Evolutionary conservation across 2,797 vertebrate species (phyloP).

Genomic region (Graptemys geographica): DNA sequence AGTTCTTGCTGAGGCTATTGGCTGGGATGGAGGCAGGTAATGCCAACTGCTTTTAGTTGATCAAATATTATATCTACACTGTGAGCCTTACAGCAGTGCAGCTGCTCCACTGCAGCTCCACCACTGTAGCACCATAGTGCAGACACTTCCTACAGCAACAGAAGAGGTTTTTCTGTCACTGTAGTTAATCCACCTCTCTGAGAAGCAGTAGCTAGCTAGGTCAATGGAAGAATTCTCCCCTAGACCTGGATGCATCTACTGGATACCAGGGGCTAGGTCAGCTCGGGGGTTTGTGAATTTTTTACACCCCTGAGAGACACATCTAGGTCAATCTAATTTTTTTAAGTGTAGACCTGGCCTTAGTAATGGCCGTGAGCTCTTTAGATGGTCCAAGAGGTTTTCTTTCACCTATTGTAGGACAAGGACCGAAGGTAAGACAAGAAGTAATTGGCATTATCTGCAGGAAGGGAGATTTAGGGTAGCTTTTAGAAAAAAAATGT

Average conservation of each 20-base stretch:
- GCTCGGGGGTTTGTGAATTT: no score
- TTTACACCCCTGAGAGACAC: neutral
- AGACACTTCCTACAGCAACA: neutral
- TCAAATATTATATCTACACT: accelerated
- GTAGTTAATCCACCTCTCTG: neutral
- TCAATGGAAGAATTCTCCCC: neutral
- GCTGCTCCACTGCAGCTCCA: no score
- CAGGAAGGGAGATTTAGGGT: neutral
- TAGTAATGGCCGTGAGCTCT: accelerated
- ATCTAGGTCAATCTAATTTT: neutral
- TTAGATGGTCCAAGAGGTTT: no score
- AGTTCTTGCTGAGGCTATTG: neutral
- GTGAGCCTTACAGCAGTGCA: neutral
- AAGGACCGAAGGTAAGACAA: neutral
- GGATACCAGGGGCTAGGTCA: no score
- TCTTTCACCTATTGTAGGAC: accelerated
- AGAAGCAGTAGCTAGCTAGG: neutral
- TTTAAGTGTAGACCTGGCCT: neutral
- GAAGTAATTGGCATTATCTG: neutral
- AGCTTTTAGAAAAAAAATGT: neutral
- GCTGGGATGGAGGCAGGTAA: no score
- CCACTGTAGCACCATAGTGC: no score
- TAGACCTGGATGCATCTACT: no score
- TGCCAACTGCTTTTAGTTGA: accelerated
- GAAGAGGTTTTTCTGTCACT: neutral